Evolutionary conservation across 2,113 vertebrate species (phyloP), one percentile per base, ranked within the genome.

Genomic region (Syngnathus scovelli): DNA sequence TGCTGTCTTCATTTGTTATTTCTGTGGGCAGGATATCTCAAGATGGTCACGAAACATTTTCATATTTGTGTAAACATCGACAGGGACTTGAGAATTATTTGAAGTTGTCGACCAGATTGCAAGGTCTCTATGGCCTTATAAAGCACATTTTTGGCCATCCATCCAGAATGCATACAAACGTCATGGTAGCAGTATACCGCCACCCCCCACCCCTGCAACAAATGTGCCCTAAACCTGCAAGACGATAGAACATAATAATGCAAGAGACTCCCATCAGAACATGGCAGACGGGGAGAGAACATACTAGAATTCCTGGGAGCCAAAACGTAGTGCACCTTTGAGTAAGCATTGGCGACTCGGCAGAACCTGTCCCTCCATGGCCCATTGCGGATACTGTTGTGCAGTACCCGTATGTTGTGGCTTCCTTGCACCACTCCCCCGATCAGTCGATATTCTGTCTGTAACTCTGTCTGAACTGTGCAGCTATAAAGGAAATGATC

Each of bases 391-490:
- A 46, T 18, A 5, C 15, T 46, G 13, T 46, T 46, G 4, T 46
- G 1, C 21, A 23, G 21, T 23, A 23, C n/a, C 77, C 66, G 73
- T 69, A 80, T 69, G 49, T 12, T 21, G 7, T 39, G 13, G 37
- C 78, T 67, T 59, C 41, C 58, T 66, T 73, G 54, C 67, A 79
- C 74, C 71, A 73, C 75, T 68, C 73, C 43, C 60, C 56, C 43
- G 2, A 3, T 27, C 41, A 60, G 80, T 87, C 86, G 75, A 83
- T 83, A 72, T 52, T 63, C 39, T 59, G 66, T 81, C 76, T 75
- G 66, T 69, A 75, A 19, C 49, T 51, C 18, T n/a, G 82, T 11
- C 44, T 15, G 44, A 5, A 46, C 41, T 10, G 41, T 80, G 61
- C 55, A 69, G 75, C 68, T 75, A 36, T 43, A 52, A 59, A 58